Evolutionary conservation across 2,797 vertebrate genomes (phyloP).

Genomic region (Scyliorhinus canicula): DNA sequence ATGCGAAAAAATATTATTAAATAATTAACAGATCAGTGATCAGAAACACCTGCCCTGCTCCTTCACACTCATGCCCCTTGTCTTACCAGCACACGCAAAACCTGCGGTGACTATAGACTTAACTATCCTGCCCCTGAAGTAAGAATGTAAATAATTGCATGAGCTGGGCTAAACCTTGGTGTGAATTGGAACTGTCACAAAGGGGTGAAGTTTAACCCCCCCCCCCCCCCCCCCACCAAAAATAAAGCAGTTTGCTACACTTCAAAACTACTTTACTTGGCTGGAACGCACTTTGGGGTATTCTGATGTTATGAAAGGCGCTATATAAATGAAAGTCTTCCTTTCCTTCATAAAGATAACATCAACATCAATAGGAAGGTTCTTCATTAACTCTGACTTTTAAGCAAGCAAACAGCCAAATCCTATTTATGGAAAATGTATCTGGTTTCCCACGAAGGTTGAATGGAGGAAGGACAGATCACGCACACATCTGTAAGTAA

Average conservation of each 20-base stretch:
- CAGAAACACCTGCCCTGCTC: too few relatives aligned
- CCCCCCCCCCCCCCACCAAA: too few relatives aligned
- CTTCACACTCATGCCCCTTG: too few relatives aligned
- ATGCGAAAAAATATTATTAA: background rate
- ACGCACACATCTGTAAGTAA: background rate
- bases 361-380: background rate
- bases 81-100: background rate
- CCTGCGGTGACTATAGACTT: background rate
- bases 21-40: background rate
- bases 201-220: background rate
- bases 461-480: background rate
- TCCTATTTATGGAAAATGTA: background rate
- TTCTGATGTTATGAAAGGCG: background rate
- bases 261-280: background rate
- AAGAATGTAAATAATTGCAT: background rate
- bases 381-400: background rate
- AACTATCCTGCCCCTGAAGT: background rate
- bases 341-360: background rate
- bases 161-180: background rate
- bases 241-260: background rate
- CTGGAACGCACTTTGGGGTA: background rate
- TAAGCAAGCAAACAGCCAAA: background rate
- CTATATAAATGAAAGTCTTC: background rate
- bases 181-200: background rate
- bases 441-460: background rate